phyloP scores from a whole-genome alignment of 2,888 invertebrate species.

The Seladonia tumulorum region DNA sequence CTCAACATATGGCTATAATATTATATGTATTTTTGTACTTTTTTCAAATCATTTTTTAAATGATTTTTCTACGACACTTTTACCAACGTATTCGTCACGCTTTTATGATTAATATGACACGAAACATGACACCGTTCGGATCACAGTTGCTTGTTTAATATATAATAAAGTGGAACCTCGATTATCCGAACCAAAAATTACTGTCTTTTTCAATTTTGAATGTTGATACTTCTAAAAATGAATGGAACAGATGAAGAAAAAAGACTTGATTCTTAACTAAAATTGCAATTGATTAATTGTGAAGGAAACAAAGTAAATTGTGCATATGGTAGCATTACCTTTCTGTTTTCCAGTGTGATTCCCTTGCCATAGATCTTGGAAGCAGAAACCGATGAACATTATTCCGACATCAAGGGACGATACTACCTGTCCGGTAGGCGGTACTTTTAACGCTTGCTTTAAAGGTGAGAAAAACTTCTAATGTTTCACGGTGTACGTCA shows the following conservation, averaged over 20 bases:
- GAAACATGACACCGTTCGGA: background rate
- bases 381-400: background rate
- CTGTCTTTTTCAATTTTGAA: background rate
- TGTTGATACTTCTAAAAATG: background rate
- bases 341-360: background rate
- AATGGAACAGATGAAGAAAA: background rate
- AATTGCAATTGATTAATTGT: background rate
- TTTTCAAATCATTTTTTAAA: too few species aligned
- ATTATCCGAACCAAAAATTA: background rate
- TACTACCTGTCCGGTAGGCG: background rate
- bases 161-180: background rate
- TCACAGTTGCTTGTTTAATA: background rate
- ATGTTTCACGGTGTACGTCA: constrained; percentile 3
- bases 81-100: background rate
- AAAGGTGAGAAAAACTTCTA: constrained; percentile 8
- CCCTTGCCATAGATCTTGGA: background rate
- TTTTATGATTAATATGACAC: background rate
- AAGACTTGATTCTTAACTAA: background rate
- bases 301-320: background rate
- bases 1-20: too few species aligned
- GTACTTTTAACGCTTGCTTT: constrained; percentile 19
- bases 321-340: background rate
- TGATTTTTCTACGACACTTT: background rate
- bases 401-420: background rate
- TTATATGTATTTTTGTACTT: too few species aligned